Percentiles rank a stretch among this genome's conserved stretches.
Conservation (phyloP, 23 tunicate species). For the Diplosoma virens region DNA sequence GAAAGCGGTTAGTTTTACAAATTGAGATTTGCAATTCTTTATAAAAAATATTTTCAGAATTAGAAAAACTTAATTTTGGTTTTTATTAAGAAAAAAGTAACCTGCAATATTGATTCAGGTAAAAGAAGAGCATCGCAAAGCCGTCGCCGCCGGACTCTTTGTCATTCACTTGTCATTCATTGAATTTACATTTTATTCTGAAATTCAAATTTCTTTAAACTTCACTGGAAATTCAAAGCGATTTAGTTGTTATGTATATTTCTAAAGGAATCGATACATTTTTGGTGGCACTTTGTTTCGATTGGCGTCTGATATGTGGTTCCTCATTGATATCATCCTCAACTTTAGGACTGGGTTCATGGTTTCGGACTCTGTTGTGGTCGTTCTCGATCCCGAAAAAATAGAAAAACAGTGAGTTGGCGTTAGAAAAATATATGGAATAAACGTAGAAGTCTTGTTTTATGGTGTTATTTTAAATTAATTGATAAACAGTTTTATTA, state of each 20-base stretch:
- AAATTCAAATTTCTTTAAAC: too few relatives aligned
- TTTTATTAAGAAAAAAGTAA: background rate
- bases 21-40: background rate
- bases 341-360: constrained; percentile 89
- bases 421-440: too few relatives aligned
- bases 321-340: constrained; percentile 57
- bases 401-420: constrained; percentile 43
- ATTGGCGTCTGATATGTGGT: constrained; percentile 73
- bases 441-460: too few relatives aligned
- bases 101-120: constrained; percentile 41
- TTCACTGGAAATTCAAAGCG: too few relatives aligned
- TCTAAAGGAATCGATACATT: background rate
- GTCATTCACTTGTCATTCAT: constrained; percentile 73
- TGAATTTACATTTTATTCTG: too few relatives aligned
- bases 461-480: background rate
- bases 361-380: constrained; percentile 15
- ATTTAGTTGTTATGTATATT: too few relatives aligned
- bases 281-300: constrained; percentile 34
- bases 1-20: constrained; percentile 50
- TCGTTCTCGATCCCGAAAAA: constrained; percentile 51
- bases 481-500: too few relatives aligned
- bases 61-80: background rate
- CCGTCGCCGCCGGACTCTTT: constrained; percentile 26
- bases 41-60: background rate
- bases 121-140: constrained; percentile 39